These are phyloP conservation scores for Anagrus nilaparvatae DNA, from an alignment of 1,140 invertebrate species.

Conservation along the genomic window DNA sequence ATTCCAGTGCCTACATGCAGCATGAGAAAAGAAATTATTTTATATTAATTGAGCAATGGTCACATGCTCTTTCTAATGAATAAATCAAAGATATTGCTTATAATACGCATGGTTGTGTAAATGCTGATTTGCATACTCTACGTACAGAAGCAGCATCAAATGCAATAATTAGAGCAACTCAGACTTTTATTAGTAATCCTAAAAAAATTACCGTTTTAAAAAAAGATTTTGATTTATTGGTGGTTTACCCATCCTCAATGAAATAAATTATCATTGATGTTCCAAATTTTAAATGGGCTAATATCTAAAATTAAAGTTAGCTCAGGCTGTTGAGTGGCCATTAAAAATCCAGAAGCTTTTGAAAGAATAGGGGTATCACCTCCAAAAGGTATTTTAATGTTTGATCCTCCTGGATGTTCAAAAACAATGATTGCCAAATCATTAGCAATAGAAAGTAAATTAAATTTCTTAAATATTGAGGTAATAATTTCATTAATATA, in stretches of 20 bases:
- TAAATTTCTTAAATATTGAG: constrained; percentile 87
- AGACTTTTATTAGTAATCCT: too few species aligned
- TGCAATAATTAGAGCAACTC: too few species aligned
- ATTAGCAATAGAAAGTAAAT: constrained; percentile 85
- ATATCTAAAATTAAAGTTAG: constrained; percentile 81
- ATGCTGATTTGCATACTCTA: constrained; percentile 69
- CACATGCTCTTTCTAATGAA: constrained; percentile 45
- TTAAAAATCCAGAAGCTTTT: constrained; percentile 83
- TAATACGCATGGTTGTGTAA: constrained; percentile 78
- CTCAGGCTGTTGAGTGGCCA: constrained; percentile 89
- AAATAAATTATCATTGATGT: constrained; percentile 76
- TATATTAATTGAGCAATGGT: constrained; percentile 45
- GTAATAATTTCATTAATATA: constrained; percentile 36
- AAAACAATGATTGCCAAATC: constrained; percentile 96
- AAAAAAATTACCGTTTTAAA: constrained; percentile 21
- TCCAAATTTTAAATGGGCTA: constrained; percentile 77
- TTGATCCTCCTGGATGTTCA: constrained; percentile 95
- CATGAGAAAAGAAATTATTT: constrained; percentile 57
- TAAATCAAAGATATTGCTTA: constrained; percentile 56
- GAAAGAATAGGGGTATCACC: constrained; percentile 80
- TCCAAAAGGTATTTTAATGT: constrained; percentile 90
- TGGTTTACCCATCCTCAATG: constrained; percentile 81
- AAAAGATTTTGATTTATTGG: constrained; percentile 49
- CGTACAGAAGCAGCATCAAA: constrained; percentile 59
- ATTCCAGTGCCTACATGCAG: constrained; percentile 63